Evolutionary conservation across 2,797 vertebrate species (phyloP).

Genomic region (Rhinoraja longicauda): DNA sequence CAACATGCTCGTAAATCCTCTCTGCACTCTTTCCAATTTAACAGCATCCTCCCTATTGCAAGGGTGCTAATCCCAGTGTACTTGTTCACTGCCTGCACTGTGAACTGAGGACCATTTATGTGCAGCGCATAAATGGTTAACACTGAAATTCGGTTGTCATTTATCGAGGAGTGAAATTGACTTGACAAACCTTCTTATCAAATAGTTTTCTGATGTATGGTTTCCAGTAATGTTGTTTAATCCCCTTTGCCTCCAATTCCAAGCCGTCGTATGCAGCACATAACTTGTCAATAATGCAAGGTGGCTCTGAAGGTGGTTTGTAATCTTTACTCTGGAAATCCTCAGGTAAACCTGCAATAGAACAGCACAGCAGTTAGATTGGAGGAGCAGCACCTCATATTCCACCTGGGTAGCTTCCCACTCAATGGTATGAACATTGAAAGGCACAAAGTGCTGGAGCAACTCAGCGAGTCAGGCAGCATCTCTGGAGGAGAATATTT

Average conservation of each 20-base stretch:
- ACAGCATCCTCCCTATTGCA: no score
- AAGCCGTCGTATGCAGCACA: constrained; percentile 84
- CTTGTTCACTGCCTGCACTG: background rate
- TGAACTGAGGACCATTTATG: background rate
- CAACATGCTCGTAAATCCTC: no score
- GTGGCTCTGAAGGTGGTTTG: constrained; percentile 63
- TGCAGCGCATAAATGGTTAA: background rate
- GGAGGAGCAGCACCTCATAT: background rate
- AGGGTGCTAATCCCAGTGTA: background rate
- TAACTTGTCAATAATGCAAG: constrained; percentile 83
- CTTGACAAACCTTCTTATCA: constrained; percentile 73
- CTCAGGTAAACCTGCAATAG: constrained; percentile 68
- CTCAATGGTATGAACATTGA: no score
- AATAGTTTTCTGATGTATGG: constrained; percentile 87
- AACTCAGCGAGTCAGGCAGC: no score
- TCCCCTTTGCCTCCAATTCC: constrained; percentile 88
- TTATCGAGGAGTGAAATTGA: background rate
- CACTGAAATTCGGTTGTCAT: background rate
- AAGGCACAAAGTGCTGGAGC: no score
- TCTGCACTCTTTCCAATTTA: no score
- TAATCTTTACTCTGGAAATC: constrained; percentile 79
- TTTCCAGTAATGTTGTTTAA: constrained; percentile 96
- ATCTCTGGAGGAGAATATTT: no score
- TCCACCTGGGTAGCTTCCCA: no score
- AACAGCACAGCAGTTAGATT: background rate